phyloP scores from a whole-genome alignment of 64 coral and sea anemone species.

The Porites lutea region DNA sequence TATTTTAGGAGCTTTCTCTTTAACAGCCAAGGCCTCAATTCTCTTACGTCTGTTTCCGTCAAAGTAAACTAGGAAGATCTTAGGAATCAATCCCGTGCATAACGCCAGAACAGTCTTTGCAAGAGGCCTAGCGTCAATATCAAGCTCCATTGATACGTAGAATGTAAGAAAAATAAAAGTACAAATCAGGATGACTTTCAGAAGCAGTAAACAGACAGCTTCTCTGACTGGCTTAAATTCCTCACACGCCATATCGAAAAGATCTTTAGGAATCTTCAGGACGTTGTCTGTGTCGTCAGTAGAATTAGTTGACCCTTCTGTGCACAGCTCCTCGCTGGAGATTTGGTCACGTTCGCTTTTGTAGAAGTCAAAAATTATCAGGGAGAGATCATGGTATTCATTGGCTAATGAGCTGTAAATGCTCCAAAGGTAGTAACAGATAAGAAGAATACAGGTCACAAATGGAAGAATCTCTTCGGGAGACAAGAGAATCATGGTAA shows the following conservation, averaged over 20 bases:
- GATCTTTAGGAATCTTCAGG: not conserved
- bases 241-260: not conserved
- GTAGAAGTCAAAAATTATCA: not conserved
- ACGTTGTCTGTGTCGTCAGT: not conserved
- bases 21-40: not conserved
- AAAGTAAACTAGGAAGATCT: not conserved
- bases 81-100: not conserved
- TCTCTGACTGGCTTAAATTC: not conserved
- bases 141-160: not conserved
- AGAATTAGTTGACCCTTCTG: not conserved
- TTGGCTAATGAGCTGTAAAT: conserved; percentile 23
- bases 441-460: not conserved
- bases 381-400: conserved; percentile 12
- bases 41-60: not conserved
- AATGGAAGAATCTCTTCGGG: not conserved
- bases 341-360: not conserved
- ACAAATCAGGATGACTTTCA: not conserved
- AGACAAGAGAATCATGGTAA: not conserved
- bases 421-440: not conserved
- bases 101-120: not conserved
- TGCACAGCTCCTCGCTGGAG: not conserved
- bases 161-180: not conserved
- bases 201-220: not conserved
- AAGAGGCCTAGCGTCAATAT: not conserved
- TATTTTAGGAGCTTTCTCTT: not conserved